A percentile compares a stretch with the other conserved stretches of the same genome.
phyloP scores from a whole-genome alignment of 2,888 invertebrate species.

The Ptychoptera albimana region DNA sequence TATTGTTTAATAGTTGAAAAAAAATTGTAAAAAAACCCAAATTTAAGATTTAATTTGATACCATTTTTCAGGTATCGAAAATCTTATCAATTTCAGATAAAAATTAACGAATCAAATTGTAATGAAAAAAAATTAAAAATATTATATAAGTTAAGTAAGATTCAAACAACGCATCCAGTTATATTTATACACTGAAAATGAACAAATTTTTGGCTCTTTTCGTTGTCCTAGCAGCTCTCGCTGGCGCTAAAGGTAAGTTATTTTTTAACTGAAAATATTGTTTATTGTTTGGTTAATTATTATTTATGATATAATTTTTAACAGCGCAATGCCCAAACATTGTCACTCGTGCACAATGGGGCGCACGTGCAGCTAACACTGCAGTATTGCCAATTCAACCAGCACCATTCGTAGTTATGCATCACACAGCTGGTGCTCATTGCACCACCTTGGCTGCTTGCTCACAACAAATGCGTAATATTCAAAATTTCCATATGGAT shows the following conservation, averaged over 20 bases:
- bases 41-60: too few relatives aligned
- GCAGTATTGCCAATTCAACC: slow-evolving; percentile 33
- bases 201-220: slow-evolving; percentile 3
- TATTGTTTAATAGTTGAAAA: too few relatives aligned
- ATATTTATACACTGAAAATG: not conserved
- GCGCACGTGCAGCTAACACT: slow-evolving; percentile 33
- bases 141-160: not conserved
- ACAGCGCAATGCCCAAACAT: slow-evolving; percentile 6
- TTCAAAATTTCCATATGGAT: slow-evolving; percentile 48
- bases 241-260: not conserved
- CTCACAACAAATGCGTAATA: slow-evolving; percentile 39
- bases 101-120: not conserved
- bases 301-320: not conserved
- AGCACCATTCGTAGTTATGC: slow-evolving; percentile 50
- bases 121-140: too few relatives aligned
- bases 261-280: not conserved
- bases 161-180: not conserved
- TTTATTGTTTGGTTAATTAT: not conserved
- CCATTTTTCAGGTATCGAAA: too few relatives aligned
- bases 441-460: slow-evolving; percentile 40
- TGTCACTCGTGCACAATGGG: slow-evolving; percentile 38
- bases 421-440: slow-evolving; percentile 42
- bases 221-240: not conserved
- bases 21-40: too few relatives aligned
- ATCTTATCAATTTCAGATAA: not conserved